Conservation (phyloP, 2,797 vertebrate species). For the Amphiprion clarkii region DNA sequence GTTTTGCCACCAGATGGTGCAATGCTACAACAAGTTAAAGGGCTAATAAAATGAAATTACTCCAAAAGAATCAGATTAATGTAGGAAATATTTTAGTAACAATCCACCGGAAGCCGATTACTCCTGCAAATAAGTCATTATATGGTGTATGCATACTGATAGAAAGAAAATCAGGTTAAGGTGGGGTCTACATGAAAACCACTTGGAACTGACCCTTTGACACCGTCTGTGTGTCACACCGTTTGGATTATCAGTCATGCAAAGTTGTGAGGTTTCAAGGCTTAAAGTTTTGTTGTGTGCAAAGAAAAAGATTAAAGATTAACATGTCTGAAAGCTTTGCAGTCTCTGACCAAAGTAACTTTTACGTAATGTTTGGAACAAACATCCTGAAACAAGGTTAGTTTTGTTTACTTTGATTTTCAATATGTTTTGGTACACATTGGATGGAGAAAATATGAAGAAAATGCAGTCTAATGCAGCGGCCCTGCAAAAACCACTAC, state of each 20-base stretch:
- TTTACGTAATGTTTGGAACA: neutral
- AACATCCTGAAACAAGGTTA: neutral
- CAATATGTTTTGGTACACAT: too few species aligned
- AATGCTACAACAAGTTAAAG: conserved; percentile 8
- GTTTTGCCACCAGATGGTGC: conserved; percentile 61
- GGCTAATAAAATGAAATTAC: neutral
- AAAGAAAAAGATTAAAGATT: conserved; percentile 50
- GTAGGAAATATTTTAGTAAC: neutral
- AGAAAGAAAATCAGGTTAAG: neutral
- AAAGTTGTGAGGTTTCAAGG: conserved; percentile 24
- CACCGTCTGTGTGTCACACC: conserved; percentile 33
- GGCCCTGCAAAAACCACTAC: too few species aligned
- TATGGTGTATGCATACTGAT: neutral
- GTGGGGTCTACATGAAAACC: neutral
- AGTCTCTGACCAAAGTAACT: neutral
- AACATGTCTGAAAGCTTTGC: conserved; percentile 43
- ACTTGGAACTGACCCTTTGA: conserved; percentile 23
- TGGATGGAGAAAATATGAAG: too few species aligned
- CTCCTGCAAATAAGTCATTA: neutral
- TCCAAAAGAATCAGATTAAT: neutral
- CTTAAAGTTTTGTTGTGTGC: conserved; percentile 23
- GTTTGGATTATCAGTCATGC: conserved; percentile 66
- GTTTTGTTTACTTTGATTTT: neutral
- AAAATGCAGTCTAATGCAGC: too few species aligned
- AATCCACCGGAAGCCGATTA: neutral